A percentile compares a stretch with the other conserved stretches of the same genome.
These are phyloP conservation scores for Stigmatopora argus DNA, from an alignment of 2,113 vertebrate species.

Conservation along the genomic window DNA sequence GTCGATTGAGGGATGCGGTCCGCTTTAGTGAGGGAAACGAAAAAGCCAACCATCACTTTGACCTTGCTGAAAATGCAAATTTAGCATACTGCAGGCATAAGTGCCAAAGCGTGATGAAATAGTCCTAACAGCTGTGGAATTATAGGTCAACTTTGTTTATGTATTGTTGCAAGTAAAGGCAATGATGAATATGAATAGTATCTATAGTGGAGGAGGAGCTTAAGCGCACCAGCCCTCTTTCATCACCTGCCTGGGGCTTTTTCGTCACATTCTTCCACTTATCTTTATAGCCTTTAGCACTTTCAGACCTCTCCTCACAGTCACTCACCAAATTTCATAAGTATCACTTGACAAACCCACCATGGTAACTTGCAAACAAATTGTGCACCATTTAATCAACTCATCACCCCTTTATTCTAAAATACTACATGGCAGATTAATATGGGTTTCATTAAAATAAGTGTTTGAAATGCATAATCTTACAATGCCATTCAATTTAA, in stretches of 20 bases:
- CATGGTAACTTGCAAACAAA: slow-evolving; percentile 54
- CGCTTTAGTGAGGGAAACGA: slow-evolving; percentile 51
- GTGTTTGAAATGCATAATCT: too few relatives aligned
- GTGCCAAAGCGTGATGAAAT: slow-evolving; percentile 31
- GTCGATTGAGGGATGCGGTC: slow-evolving; percentile 64
- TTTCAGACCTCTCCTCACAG: slow-evolving; percentile 69
- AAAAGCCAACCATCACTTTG: slow-evolving; percentile 8
- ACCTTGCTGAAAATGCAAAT: slow-evolving; percentile 2
- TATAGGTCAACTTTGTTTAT: slow-evolving; percentile 41
- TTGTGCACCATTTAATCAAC: slow-evolving; percentile 21
- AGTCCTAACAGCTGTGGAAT: slow-evolving; percentile 31
- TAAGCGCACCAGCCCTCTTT: slow-evolving; percentile 61
- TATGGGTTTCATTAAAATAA: too few relatives aligned
- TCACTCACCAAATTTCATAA: slow-evolving; percentile 67
- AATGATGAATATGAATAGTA: slow-evolving; percentile 56
- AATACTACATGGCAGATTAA: too few relatives aligned
- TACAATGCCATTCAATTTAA: too few relatives aligned
- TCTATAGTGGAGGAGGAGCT: slow-evolving; percentile 56
- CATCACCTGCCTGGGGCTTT: slow-evolving; percentile 71
- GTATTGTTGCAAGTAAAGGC: slow-evolving; percentile 40
- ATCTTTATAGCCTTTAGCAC: slow-evolving; percentile 74
- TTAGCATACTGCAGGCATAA: slow-evolving; percentile 23
- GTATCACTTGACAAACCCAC: slow-evolving; percentile 54
- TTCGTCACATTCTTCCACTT: slow-evolving; percentile 73
- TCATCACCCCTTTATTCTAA: too few relatives aligned